Percentiles rank a stretch among this genome's conserved stretches.
phyloP scores from a whole-genome alignment of 2,113 vertebrate genomes.

The Sylvia atricapilla region DNA sequence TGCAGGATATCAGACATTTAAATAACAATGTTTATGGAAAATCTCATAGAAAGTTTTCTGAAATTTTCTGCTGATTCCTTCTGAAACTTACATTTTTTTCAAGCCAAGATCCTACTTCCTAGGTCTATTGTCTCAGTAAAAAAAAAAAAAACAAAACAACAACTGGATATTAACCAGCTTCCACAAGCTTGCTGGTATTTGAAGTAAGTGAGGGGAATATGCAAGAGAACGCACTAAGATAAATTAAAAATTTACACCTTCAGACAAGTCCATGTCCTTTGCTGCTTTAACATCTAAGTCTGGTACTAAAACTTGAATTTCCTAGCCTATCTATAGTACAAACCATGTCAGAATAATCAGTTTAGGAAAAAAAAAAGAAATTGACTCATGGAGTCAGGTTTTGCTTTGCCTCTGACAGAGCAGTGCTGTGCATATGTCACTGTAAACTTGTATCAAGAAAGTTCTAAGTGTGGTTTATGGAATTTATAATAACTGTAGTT shows the following conservation, averaged over 20 bases:
- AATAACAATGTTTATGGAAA: not conserved
- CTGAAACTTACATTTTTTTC: not conserved
- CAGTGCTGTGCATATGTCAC: not conserved
- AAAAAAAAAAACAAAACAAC: not conserved
- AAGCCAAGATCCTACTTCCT: not conserved
- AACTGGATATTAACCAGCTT: not conserved
- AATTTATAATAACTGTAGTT: not conserved
- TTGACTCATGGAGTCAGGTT: not conserved
- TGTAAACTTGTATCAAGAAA: not conserved
- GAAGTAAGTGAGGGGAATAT: not conserved
- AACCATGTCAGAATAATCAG: not conserved
- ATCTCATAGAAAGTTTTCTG: not conserved
- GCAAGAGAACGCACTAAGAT: not conserved
- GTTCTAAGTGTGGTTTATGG: not conserved
- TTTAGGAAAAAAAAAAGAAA: not conserved
- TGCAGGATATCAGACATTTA: not conserved
- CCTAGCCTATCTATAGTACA: not conserved
- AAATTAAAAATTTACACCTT: not conserved
- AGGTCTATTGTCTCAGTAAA: not conserved
- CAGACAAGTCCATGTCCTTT: not conserved
- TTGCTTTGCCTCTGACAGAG: not conserved
- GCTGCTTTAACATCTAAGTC: not conserved
- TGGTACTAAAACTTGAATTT: not conserved
- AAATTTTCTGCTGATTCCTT: not conserved
- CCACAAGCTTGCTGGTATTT: not conserved